A percentile compares a stretch with the other conserved stretches of the same genome.
phyloP scores from a whole-genome alignment of 2,113 vertebrate species.

The Mixornis gularis region DNA sequence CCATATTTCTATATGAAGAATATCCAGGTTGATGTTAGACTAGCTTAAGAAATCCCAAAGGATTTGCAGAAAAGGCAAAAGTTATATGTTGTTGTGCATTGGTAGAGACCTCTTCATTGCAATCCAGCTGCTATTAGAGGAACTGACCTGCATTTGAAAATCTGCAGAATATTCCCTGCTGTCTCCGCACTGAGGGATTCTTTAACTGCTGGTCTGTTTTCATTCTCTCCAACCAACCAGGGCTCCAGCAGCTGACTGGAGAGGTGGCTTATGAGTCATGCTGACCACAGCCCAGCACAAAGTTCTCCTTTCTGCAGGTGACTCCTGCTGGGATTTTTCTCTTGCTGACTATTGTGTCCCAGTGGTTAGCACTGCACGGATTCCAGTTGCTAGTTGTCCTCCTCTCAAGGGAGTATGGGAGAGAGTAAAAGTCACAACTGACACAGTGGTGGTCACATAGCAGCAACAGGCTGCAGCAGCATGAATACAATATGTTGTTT shows the following conservation, averaged over 20 bases:
- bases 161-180: not conserved
- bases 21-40: not conserved
- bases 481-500: not conserved
- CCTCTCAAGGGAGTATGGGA: not conserved
- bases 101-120: not conserved
- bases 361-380: not conserved
- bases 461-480: not conserved
- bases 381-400: not conserved
- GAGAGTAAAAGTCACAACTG: not conserved
- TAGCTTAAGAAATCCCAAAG: not conserved
- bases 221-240: not conserved
- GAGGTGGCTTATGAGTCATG: not conserved
- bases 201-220: not conserved
- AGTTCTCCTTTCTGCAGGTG: not conserved
- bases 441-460: not conserved
- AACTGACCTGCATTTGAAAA: not conserved
- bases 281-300: not conserved
- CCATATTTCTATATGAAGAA: not conserved
- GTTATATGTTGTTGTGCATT: not conserved
- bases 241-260: not conserved
- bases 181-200: not conserved
- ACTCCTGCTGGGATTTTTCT: not conserved
- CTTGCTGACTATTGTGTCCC: not conserved
- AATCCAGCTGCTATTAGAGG: not conserved
- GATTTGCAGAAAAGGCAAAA: not conserved